Base-by-base conservation (phyloP, 1,140 invertebrate species). In the Epicauta chinensis region DNA sequence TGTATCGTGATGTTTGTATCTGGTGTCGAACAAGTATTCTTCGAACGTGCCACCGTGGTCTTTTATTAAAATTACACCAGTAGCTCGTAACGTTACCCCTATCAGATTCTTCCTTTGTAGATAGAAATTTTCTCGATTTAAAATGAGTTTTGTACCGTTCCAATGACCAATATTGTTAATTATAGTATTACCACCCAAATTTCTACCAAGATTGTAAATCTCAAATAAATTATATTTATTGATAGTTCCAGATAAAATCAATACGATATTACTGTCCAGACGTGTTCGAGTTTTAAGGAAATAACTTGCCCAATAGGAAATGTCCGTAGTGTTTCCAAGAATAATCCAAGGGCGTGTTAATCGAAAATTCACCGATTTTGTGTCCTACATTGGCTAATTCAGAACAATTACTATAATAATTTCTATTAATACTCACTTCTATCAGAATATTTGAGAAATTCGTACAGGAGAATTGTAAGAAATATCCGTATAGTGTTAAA, bases 21-120 rank as follows among this genome's bases (percentile, higher is more conserved):
- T 36, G 4, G 45, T n/a, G 17, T 47, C 35, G 7, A 47, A 34
- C 45, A 47, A 37, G 16, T 47, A 47, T 9, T 37, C 45, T 38
- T 47, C 16, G 23, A 47, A 47, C 16, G 34, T 37, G 14, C 35
- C 45, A 16, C 13, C 17, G 37, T 47, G 35, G 4, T 38, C 37
- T 3, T 9, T 11, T 9, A 47, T 14, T 3, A 47, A 16, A 12
- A 47, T 34, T 3, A 47, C 45, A 47, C 45, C 38, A 10, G 34
- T 37, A 10, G 45, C 36, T 23, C 45, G 32, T 23, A 47, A 38
- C 37, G 16, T 11, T 34, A 47, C 23, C 3, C 16, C n/a, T 4
- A 17, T 15, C 45, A 47, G 36, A 37, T 47, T 15, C 37, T 7
- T 47, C 12, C 45, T 14, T 47, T 47, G 45, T 16, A 17, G n/a